A percentile compares a stretch with the other conserved stretches of the same genome.
Evolutionary conservation across 2,888 invertebrate genomes (phyloP).

Genomic region (Timema podura): DNA sequence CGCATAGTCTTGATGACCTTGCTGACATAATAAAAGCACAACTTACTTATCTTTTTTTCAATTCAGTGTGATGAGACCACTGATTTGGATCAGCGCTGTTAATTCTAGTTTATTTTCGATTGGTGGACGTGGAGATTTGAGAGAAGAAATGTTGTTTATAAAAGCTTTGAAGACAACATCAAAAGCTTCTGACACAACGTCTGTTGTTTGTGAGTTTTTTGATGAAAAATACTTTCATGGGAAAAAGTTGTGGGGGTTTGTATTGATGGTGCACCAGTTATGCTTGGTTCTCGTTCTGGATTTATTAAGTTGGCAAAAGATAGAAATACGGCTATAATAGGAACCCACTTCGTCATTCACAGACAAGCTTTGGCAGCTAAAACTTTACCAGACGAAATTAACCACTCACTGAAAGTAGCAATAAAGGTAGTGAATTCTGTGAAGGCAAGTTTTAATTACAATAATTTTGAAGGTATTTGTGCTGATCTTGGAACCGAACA

Average conservation of each 20-base stretch:
- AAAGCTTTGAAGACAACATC: too few relatives aligned
- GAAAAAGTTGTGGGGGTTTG: too few relatives aligned
- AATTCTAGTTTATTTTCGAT: too few relatives aligned
- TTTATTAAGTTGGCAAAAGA: background rate
- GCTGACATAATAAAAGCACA: background rate
- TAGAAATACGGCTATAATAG: background rate
- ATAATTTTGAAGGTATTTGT: slow-evolving; percentile 7
- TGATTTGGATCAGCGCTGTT: too few relatives aligned
- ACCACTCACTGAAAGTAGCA: background rate
- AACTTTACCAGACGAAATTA: background rate
- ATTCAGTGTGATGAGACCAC: background rate
- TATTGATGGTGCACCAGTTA: too few relatives aligned
- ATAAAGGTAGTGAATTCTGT: slow-evolving; percentile 3
- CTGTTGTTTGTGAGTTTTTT: too few relatives aligned
- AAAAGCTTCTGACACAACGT: too few relatives aligned
- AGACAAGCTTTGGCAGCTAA: too few relatives aligned
- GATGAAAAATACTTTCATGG: too few relatives aligned
- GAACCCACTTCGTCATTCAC: background rate
- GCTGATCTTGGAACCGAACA: slow-evolving; percentile 1
- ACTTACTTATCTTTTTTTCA: background rate
- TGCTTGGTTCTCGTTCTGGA: too few relatives aligned
- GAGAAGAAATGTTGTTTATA: too few relatives aligned
- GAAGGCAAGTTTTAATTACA: background rate
- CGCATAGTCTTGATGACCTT: background rate
- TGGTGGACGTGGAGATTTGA: too few relatives aligned